Base-by-base conservation (phyloP, 2,113 vertebrate genomes). In the Marmota monax region DNA sequence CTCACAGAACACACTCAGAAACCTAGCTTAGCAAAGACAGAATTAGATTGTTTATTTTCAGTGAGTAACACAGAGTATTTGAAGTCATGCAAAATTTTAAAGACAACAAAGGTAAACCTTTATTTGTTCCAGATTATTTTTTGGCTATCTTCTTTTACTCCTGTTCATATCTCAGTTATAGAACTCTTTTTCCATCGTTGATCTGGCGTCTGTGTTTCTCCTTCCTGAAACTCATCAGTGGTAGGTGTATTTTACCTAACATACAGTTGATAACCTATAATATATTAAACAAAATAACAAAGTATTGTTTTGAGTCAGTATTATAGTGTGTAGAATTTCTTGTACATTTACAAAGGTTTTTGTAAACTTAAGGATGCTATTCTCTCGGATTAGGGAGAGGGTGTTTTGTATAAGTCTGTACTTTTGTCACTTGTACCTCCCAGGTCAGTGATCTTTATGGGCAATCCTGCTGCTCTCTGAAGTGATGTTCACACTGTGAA, bases 211-310 rank as follows among this genome's bases (percentile, higher is more conserved):
- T 70, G 8, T 3, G 4, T 42, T 61, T 86, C 45, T 67, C 51
- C 12, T 88, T 58, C 72, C 65, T 61, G 29, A 34, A 27, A 25
- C 14, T 74, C 58, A 80, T 63, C 32, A 20, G 27, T 0, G 9
- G 53, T 42, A 73, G 27, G 17, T 67, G 7, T 63, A 18, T 45
- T 94, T 82, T 61, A 56, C 32, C n/a, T 78, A 48, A 70, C 27
- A 63, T 29, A 82, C 37, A 82, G 25, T 11, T 34, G 25, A 58
- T 22, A 10, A 1, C 0, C 32, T 78, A 37, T 14, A 70, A 65
- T 92, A 65, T 29, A 18, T n/a, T 27, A 27, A 86, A 39, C 51
- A 84, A 53, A 88, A 23, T 39, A 48, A 32, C 10, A 94, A 92
- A 70, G 23, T 32, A 29, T 61, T 61, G 37, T 48, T 76, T 29